phyloP scores from a whole-genome alignment of 2,113 vertebrate species.

The Trinectes maculatus region DNA sequence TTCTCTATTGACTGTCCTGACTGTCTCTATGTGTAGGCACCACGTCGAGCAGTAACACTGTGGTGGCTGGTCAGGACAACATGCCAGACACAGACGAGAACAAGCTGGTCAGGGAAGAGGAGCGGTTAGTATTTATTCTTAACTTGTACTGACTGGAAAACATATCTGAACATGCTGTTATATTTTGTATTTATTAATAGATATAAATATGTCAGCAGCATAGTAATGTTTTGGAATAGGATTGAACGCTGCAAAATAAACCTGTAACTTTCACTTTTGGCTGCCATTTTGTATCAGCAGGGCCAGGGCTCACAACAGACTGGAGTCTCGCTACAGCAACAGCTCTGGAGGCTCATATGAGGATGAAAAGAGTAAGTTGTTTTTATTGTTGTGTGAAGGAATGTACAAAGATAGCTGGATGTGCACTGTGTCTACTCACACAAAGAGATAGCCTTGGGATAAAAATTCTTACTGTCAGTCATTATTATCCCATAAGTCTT shows the following conservation, averaged over 20 bases:
- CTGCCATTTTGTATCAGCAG: conserved; percentile 54
- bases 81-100: conserved; percentile 90
- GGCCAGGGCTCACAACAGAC: conserved; percentile 92
- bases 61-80: conserved; percentile 93
- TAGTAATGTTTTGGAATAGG: neutral
- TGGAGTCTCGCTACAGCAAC: conserved; percentile 99
- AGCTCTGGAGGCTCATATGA: conserved; percentile 98
- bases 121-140: conserved; percentile 83
- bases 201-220: too few relatives aligned
- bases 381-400: conserved; percentile 15
- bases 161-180: neutral
- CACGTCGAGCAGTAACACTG: conserved; percentile 96
- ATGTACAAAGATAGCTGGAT: neutral
- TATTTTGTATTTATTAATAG: too few relatives aligned
- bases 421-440: neutral
- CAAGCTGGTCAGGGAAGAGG: conserved; percentile 91
- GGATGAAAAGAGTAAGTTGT: conserved; percentile 94
- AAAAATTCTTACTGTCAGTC: conserved; percentile 33
- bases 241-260: neutral
- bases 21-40: conserved; percentile 83
- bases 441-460: conserved; percentile 28
- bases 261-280: conserved; percentile 10
- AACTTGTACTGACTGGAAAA: neutral
- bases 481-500: neutral
- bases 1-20: conserved; percentile 7